Conservation (phyloP, 2,113 vertebrate genomes). For the Bubo blakistoni region DNA sequence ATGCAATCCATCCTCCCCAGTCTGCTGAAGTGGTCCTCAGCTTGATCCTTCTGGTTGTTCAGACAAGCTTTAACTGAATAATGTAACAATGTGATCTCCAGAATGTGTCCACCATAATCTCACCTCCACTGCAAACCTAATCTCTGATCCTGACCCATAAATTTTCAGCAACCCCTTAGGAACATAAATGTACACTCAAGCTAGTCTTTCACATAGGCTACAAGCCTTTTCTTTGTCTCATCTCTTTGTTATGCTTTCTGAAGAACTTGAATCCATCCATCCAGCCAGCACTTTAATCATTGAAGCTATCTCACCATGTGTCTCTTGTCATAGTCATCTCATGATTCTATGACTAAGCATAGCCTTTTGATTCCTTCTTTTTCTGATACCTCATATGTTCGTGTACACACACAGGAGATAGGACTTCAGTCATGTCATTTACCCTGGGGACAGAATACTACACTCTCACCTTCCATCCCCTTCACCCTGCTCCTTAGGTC, state of each 20-base stretch:
- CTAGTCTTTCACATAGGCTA: accelerated
- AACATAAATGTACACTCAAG: background rate
- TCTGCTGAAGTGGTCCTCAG: background rate
- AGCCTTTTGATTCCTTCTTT: background rate
- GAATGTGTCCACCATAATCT: background rate
- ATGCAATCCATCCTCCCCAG: background rate
- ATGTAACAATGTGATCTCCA: background rate
- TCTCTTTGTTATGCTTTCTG: background rate
- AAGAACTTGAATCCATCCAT: background rate
- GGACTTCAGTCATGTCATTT: background rate
- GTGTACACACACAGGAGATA: background rate
- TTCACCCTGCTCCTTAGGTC: background rate
- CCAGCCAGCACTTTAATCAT: background rate
- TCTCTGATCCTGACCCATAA: background rate
- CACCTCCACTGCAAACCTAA: background rate
- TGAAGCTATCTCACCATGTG: background rate
- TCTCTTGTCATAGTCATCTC: background rate
- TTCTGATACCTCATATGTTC: background rate
- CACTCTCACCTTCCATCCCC: background rate
- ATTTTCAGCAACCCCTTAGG: background rate
- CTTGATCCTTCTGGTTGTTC: background rate
- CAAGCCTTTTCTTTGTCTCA: background rate
- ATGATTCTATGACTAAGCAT: background rate
- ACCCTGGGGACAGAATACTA: background rate
- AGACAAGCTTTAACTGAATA: background rate